Evolutionary conservation across 2,113 vertebrate genomes (phyloP), one percentile per base, ranked within the genome.

Genomic region (Tragulus kanchil): DNA sequence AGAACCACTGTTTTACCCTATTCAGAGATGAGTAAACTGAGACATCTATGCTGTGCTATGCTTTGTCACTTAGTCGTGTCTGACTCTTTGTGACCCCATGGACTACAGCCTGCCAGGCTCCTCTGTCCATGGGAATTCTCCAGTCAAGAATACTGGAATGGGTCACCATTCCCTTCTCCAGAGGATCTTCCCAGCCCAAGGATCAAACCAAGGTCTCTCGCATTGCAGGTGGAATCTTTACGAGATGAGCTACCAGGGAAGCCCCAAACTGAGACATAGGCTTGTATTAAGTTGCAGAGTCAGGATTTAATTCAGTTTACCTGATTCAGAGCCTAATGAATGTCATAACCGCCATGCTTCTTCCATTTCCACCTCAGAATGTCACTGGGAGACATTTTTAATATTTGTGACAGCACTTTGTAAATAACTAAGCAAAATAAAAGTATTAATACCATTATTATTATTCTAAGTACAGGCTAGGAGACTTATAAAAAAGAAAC

Each of bases 381-480:
- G 23, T 64, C 26, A 42, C 54, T 58, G 3, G 1, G 19, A 94
- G 62, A 17, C 26, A 28, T 67, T 95, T 82, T 28, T 85, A 45
- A 45, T 83, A 71, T 91, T 16, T 13, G 61, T 89, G 78, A 89
- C 56, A 86, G 67, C n/a, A 13, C 48, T 91, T 85, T 65, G 69
- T 93, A 93, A 96, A 62, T 19, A 73, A 89, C 73, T 77, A 48
- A 89, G 10, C 48, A 50, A 83, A 71, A 83, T 15, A 14, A 82
- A 95, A 94, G 89, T 95, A 89, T 89, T 89, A 65, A 93, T 65
- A 13, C 17, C 42, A 91, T 79, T 58, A 84, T 91, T 71, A 54
- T 90, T 81, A 62, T 86, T 94, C 3, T 36, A 89, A 91, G 13
- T 23, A 83, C 25, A 75, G 5, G 45, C 54, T 62, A 83, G 16